Base-by-base conservation (phyloP, 2,113 vertebrate species). In the Lipophrys pholis region DNA sequence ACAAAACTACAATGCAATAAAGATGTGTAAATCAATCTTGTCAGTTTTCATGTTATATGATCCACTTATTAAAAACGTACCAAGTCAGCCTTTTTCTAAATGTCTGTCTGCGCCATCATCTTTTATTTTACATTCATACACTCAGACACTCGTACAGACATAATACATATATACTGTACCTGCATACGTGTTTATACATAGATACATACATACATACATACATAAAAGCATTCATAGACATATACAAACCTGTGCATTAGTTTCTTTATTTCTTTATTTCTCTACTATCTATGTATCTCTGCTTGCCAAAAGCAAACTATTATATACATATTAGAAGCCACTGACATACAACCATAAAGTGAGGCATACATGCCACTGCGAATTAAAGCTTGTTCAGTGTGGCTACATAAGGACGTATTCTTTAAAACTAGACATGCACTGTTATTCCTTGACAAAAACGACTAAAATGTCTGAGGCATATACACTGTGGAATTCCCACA, bases 1-100 rank as follows among this genome's bases (percentile, higher is more conserved):
- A 45, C 48, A 39, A 71, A 35, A 81, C 69, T 80, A 65, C 41
- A 72, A 82, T 45, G 69, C 48, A 40, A 80, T 43, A 61, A 46
- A 43, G 61, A 78, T 84, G 69, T 54, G 55, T 45, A 78, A 78
- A 38, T 9, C 41, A 40, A 39, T 42, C 56, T 54, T 54, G 72
- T 83, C 53, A 64, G 46, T 10, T 11, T 7, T 0, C 50, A 72
- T 45, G 78, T 55, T 63, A 73, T 64, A 58, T 14, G 48, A 80
- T 61, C 72, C 62, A n/a, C 40, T 42, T 57, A 49, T 64, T 66
- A 66, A 73, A 77, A 35, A 30, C 21, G 4, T 5, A 8, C 48
- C 6, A 54, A 36, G 36, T 40, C 35, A 21, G 14, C 16, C 15
- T 1, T 42, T 14, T 36, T 64, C 14, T 38, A 30, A 30, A 30